Percentiles rank a stretch among this genome's conserved stretches.
These are phyloP conservation scores for Fragum whitleyi DNA, from an alignment of 2,888 invertebrate genomes.

Conservation along the genomic window DNA sequence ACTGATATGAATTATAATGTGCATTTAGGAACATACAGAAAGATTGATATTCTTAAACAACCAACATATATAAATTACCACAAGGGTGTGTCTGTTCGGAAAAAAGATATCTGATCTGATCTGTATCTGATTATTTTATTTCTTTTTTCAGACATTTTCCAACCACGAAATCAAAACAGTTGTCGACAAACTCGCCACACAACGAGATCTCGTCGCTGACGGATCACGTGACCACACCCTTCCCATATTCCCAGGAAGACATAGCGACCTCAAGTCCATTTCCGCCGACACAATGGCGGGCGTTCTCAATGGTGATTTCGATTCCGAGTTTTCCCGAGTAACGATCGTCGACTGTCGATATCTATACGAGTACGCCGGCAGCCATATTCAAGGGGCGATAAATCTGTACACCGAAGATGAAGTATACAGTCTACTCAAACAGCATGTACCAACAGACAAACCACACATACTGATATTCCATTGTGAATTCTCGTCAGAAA, in stretches of 20 bases:
- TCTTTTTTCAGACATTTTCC: too few relatives aligned
- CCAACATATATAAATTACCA: too few relatives aligned
- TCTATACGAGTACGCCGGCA: constrained; percentile 57
- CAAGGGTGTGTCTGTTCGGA: too few relatives aligned
- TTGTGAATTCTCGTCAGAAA: constrained; percentile 63
- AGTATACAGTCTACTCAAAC: constrained; percentile 35
- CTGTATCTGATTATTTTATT: too few relatives aligned
- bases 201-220: constrained; percentile 16
- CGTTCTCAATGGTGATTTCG: constrained; percentile 20
- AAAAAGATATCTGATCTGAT: too few relatives aligned
- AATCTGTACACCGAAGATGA: constrained; percentile 59
- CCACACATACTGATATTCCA: constrained; percentile 64
- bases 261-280: constrained; percentile 25
- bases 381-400: constrained; percentile 51
- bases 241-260: constrained; percentile 19
- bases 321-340: constrained; percentile 28
- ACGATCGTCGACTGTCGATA: constrained; percentile 61
- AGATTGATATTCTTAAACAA: too few relatives aligned
- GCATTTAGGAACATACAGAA: too few relatives aligned
- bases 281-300: constrained; percentile 4
- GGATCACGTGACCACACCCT: constrained; percentile 59
- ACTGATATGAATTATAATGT: too few relatives aligned
- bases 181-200: constrained; percentile 1
- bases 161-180: constrained; percentile 10
- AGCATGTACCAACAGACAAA: constrained; percentile 40